Conservation (phyloP, 2,113 vertebrate genomes). For the Aythya baeri region DNA sequence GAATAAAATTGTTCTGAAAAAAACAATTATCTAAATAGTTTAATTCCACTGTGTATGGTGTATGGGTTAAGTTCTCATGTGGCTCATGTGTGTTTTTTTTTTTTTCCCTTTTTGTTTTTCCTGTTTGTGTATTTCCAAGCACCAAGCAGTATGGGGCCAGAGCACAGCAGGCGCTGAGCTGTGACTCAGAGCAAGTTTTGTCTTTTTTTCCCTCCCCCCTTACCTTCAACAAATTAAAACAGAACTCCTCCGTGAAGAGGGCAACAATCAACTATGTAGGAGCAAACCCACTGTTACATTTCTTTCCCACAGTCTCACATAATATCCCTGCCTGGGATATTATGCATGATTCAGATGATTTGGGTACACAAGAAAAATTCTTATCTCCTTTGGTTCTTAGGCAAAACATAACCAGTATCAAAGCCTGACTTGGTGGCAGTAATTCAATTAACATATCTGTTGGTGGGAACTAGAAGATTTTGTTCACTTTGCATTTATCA, state of each 20-base stretch:
- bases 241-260: not conserved
- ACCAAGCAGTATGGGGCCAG: not conserved
- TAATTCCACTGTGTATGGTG: not conserved
- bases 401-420: fast-evolving
- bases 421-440: not conserved
- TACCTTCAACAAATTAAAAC: not conserved
- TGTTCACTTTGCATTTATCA: not conserved
- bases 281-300: not conserved
- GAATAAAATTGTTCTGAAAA: not conserved
- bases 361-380: fast-evolving
- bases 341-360: fast-evolving
- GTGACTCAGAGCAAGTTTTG: not conserved
- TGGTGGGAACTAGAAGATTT: not conserved
- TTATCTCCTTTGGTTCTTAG: not conserved
- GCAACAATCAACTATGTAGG: not conserved
- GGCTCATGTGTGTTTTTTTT: too few species aligned
- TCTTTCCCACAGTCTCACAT: fast-evolving
- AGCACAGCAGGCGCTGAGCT: not conserved
- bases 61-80: not conserved
- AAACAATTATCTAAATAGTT: not conserved
- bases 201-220: not conserved
- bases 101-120: too few species aligned
- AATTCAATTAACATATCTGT: not conserved
- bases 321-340: too few species aligned
- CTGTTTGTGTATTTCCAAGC: not conserved